These are phyloP conservation scores for Globicephala melas DNA, from an alignment of 2,113 vertebrate species.

Conservation along the genomic window DNA sequence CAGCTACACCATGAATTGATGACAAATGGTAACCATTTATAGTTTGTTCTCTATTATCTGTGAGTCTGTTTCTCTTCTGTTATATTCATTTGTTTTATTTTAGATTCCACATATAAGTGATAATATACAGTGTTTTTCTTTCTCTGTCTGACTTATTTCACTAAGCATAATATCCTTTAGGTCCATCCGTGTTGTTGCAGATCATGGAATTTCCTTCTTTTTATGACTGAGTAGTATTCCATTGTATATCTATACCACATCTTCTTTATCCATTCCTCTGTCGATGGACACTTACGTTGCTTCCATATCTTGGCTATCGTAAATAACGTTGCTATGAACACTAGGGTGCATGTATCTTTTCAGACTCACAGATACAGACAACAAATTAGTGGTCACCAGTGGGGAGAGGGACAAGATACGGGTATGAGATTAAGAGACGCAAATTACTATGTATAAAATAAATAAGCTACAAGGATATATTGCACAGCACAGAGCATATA, in stretches of 20 bases:
- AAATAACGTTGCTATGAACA: neutral
- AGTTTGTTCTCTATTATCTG: neutral
- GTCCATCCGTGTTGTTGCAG: neutral
- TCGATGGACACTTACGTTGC: neutral
- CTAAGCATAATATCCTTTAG: neutral
- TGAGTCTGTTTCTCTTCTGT: neutral
- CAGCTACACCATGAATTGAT: neutral
- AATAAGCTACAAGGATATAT: too few relatives aligned
- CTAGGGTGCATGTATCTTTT: neutral
- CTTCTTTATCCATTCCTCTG: neutral
- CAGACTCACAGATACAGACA: neutral
- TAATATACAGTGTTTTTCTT: neutral
- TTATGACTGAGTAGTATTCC: neutral
- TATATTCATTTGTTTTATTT: neutral
- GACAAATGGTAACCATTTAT: neutral
- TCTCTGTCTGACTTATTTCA: neutral
- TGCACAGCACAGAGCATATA: too few relatives aligned
- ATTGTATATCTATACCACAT: too few relatives aligned
- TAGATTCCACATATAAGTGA: neutral
- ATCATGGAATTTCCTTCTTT: neutral
- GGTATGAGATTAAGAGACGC: neutral
- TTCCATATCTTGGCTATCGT: neutral
- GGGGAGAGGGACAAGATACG: neutral
- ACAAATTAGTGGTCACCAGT: neutral
- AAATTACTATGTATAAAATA: neutral